Evolutionary conservation across 2,113 vertebrate species (phyloP), one percentile per base, ranked within the genome.

Genomic region (Upupa epops): DNA sequence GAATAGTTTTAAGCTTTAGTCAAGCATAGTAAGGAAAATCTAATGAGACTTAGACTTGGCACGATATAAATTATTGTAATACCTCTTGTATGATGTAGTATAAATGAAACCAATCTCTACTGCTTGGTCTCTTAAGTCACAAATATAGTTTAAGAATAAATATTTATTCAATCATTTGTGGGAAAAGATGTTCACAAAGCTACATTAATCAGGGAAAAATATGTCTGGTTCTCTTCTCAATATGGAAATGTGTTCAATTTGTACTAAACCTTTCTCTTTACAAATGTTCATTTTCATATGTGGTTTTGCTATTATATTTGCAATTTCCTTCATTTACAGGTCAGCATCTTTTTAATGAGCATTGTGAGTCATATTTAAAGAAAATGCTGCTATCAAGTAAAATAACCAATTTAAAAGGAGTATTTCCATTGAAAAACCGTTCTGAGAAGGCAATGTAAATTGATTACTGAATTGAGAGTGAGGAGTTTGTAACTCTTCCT

Each of bases 141-240:
- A 92, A 91, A 89, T 89, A 72, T 7, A 91, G 82, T 93, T 95
- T 94, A 91, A 80, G 74, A 82, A 79, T 87, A 95, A 93, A 89
- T 93, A 95, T 94, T 92, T 95, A 83, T 92, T 91, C 55, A 55
- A 66, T 94, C 71, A 66, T 92, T 90, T 89, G 68, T 89, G 84
- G 61, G 46, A 94, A 94, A 91, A 90, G 49, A 79, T 82, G 51
- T 63, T 89, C 68, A 76, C 59, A 59, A 89, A 87, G 79, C 36
- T 69, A 40, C 42, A 73, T 79, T 90, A 28, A 89, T 87, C 78
- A 59, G 55, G 21, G 63, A 59, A 87, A 86, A 87, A 34, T 83
- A 76, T 46, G 55, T 3, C 46, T 89, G 37, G 21, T 87, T 72
- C 46, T 86, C 17, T 11, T 90, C 58, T 90, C 63, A 81, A 29